A percentile compares a stretch with the other conserved stretches of the same genome.
Evolutionary conservation across 1,140 invertebrate species (phyloP).

Genomic region (Alviniconcha marisindica): DNA sequence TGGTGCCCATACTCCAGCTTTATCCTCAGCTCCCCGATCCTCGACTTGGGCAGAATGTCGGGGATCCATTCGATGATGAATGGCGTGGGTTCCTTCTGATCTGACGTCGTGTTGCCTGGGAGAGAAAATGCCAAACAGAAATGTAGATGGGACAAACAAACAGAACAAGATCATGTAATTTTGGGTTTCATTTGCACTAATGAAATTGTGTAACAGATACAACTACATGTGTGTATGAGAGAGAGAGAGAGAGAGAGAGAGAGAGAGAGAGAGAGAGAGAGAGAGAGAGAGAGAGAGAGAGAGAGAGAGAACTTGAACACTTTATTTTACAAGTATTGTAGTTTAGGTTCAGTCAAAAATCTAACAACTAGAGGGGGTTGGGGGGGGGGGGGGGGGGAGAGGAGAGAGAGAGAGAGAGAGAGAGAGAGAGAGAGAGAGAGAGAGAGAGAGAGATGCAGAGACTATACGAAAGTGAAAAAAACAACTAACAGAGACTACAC

Average conservation of each 20-base stretch:
- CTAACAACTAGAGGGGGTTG: too few species aligned
- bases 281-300: neutral
- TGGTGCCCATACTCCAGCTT: conserved; percentile 83
- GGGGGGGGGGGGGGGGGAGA: too few species aligned
- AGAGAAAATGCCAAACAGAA: conserved; percentile 29
- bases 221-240: neutral
- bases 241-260: conserved; percentile 2
- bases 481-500: too few species aligned
- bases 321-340: too few species aligned
- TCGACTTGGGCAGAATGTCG: conserved; percentile 83
- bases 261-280: neutral
- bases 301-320: neutral
- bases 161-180: neutral
- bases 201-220: neutral
- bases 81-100: conserved; percentile 82
- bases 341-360: too few species aligned
- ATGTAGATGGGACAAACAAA: neutral
- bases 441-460: neutral
- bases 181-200: neutral
- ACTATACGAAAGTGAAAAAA: neutral
- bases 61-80: conserved; percentile 88
- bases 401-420: too few species aligned
- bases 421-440: too few species aligned
- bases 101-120: conserved; percentile 64
- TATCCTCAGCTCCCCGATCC: conserved; percentile 83